Evolutionary conservation across 2,888 invertebrate species (phyloP).

Genomic region (Torymus tubicola): DNA sequence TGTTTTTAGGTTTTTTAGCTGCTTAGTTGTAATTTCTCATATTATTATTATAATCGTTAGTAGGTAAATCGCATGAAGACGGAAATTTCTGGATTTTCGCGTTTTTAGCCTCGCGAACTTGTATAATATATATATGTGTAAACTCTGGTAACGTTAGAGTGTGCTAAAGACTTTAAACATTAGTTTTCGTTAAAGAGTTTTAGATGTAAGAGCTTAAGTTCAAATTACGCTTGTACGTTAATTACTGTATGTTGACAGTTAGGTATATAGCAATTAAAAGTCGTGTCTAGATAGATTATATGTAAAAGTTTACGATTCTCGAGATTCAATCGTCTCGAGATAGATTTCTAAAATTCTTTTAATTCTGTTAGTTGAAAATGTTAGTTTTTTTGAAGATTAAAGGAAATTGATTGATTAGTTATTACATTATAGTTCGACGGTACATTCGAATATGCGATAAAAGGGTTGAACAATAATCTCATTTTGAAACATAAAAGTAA

Average conservation of each 20-base stretch:
- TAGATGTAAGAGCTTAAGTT: conserved; percentile 23
- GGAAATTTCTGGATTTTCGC: conserved; percentile 58
- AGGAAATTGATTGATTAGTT: too few species aligned
- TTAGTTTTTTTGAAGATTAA: neutral
- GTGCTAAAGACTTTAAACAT: conserved; percentile 30
- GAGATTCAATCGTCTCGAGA: neutral
- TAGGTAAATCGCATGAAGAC: conserved; percentile 50
- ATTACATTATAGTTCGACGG: too few species aligned
- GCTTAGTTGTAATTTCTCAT: neutral
- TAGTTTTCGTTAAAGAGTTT: conserved; percentile 31
- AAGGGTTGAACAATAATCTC: too few species aligned
- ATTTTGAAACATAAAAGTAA: conserved; percentile 1
- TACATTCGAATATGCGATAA: too few species aligned
- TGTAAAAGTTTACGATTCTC: neutral
- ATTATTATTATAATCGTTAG: neutral
- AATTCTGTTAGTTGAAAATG: neutral
- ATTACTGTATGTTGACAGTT: neutral
- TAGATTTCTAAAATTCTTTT: neutral
- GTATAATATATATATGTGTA: too few species aligned
- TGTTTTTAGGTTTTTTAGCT: neutral
- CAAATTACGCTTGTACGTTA: conserved; percentile 2
- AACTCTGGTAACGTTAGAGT: neutral
- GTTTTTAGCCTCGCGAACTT: conserved; percentile 14
- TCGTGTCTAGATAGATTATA: neutral
- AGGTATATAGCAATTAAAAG: conserved; percentile 17